Evolutionary conservation across 1,140 invertebrate genomes (phyloP).

Genomic region (Lordiphosa clarofinis): DNA sequence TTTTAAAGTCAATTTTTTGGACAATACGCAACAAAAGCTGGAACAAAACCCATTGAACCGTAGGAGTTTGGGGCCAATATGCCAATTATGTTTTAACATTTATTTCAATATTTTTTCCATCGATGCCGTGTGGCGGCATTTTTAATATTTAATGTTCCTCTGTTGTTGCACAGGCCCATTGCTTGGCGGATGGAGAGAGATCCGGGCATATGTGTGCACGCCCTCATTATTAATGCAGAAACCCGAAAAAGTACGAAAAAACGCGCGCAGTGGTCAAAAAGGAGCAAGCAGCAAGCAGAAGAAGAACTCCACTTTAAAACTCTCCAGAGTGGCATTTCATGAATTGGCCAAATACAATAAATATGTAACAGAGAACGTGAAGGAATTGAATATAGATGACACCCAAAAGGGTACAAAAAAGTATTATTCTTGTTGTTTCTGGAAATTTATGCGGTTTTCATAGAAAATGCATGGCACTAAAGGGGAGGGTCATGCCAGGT

Average conservation of each 20-base stretch:
- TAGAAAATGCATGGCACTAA: slow-evolving; percentile 68
- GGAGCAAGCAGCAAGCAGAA: slow-evolving; percentile 2
- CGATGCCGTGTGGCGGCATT: slow-evolving; percentile 66
- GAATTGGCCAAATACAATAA: slow-evolving; percentile 77
- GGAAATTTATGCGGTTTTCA: slow-evolving; percentile 74
- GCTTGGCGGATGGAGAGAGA: slow-evolving; percentile 5
- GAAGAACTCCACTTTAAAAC: slow-evolving; percentile 56
- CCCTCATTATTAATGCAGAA: slow-evolving; percentile 70
- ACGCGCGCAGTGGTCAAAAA: slow-evolving; percentile 17
- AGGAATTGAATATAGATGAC: slow-evolving; percentile 33
- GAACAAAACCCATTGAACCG: not conserved
- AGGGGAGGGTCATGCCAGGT: slow-evolving; percentile 48
- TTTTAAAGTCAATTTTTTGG: slow-evolving; percentile 59
- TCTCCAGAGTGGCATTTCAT: slow-evolving; percentile 78
- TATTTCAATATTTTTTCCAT: slow-evolving; percentile 72
- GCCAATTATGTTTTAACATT: slow-evolving; percentile 77
- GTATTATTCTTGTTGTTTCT: slow-evolving; percentile 2
- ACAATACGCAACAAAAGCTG: slow-evolving; percentile 48
- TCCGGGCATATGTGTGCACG: slow-evolving; percentile 49
- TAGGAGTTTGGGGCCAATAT: slow-evolving; percentile 36
- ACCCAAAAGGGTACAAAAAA: slow-evolving; percentile 49
- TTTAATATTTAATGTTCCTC: slow-evolving; percentile 68
- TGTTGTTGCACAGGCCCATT: slow-evolving; percentile 34
- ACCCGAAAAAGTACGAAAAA: slow-evolving; percentile 25
- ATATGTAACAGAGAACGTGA: slow-evolving; percentile 27